Evolutionary conservation across 2,113 vertebrate genomes (phyloP).

Genomic region (Falco punctatus): DNA sequence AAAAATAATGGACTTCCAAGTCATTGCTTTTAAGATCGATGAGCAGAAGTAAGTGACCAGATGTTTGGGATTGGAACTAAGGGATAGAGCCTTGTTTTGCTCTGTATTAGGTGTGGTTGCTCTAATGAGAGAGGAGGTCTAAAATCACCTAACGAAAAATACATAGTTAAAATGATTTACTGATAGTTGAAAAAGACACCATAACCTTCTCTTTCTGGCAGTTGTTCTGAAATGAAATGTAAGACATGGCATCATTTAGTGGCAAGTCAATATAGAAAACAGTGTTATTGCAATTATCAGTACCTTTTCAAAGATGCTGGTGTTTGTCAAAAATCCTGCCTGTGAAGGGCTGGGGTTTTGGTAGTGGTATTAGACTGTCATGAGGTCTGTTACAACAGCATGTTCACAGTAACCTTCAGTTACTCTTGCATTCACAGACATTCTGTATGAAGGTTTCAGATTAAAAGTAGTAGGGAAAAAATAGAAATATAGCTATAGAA

Average conservation of each 20-base stretch:
- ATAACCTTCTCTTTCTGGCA: background rate
- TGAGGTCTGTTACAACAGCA: background rate
- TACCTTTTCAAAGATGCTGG: background rate
- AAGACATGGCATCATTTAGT: background rate
- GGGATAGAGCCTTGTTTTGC: background rate
- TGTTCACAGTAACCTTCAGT: background rate
- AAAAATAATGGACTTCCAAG: background rate
- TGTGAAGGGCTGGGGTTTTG: background rate
- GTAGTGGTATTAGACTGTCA: fast-evolving
- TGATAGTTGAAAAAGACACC: background rate
- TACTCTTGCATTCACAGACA: background rate
- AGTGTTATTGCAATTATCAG: background rate
- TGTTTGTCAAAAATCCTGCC: background rate
- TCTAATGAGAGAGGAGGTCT: background rate
- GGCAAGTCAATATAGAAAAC: background rate
- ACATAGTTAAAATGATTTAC: fast-evolving
- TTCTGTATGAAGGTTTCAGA: background rate
- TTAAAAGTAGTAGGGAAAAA: background rate
- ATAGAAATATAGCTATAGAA: background rate
- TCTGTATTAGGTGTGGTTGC: background rate
- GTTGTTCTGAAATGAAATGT: background rate
- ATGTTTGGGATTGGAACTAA: background rate
- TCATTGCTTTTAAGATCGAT: background rate
- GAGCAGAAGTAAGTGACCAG: background rate
- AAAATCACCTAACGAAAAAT: background rate